Conservation (phyloP, 2,797 vertebrate species). For the Gastrophryne carolinensis region DNA sequence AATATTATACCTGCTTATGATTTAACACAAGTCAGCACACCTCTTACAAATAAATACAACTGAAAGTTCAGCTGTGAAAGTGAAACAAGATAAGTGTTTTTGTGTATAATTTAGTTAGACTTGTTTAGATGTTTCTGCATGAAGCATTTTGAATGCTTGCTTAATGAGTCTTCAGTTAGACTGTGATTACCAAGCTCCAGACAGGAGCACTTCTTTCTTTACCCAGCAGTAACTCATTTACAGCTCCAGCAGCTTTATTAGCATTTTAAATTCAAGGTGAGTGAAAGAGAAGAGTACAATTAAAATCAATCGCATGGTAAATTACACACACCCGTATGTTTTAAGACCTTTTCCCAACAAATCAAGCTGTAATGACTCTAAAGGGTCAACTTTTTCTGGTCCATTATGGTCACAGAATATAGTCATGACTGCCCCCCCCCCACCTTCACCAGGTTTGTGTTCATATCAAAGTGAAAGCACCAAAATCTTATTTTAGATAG, state of each 20-base stretch:
- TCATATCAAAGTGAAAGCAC: too few species aligned
- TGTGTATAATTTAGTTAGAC: not conserved
- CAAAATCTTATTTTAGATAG: too few species aligned
- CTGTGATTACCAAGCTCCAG: not conserved
- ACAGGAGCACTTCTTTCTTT: constrained; percentile 17
- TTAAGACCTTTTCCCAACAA: too few species aligned
- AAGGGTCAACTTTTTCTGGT: too few species aligned
- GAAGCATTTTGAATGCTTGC: not conserved
- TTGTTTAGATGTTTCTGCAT: not conserved
- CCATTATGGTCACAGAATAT: too few species aligned
- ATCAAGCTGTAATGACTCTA: too few species aligned
- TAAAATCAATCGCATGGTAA: not conserved
- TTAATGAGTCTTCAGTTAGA: not conserved
- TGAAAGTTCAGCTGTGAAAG: not conserved
- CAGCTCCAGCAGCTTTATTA: constrained; percentile 1
- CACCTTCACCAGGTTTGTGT: too few species aligned
- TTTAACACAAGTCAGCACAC: too few species aligned
- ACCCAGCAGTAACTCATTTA: not conserved
- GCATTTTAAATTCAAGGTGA: constrained; percentile 8
- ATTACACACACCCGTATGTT: too few species aligned
- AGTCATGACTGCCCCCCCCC: too few species aligned
- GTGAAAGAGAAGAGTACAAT: constrained; percentile 1
- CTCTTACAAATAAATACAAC: not conserved
- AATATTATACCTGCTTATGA: too few species aligned
- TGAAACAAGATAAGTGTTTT: not conserved